Evolutionary conservation across 2,113 vertebrate species (phyloP), one percentile per base, ranked within the genome.

Genomic region (Petrocephalus zakoni): DNA sequence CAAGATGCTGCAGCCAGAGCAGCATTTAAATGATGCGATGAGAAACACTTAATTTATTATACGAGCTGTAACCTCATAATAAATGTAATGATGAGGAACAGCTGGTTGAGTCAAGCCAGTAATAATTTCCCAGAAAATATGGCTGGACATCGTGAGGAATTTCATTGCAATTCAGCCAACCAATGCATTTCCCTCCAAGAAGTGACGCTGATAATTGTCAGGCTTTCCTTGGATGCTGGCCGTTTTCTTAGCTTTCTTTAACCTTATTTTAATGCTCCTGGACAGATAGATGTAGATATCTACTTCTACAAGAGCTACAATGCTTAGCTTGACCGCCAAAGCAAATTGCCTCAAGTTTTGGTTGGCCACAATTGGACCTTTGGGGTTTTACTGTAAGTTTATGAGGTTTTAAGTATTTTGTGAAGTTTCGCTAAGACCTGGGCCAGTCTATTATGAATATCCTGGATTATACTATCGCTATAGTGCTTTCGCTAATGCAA

Each of bases 331-430:
- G 21, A 22, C 56, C 52, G 86, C 90, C n/a, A 92, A 93, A 91
- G 93, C 88, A 93, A 93, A 93, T 91, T 88, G 90, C 58, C 90
- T 72, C 89, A 58, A 90, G 88, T 94, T 95, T 94, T 90, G 56
- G 87, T 93, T 95, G 93, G 92, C 94, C 90, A 88, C 9, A n/a
- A 52, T 85, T 8, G 17, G 53, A 72, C 85, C 87, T 92, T 88
- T 90, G 90, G 92, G 89, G 88, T 89, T 90, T 92, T 88, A 81
- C 82, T n/a, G 83, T 25, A 84, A 91, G 92, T 92, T 93, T 89
- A 91, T 92, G 88, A 87, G 90, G 89, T 92, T 89, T 86, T 88
- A 91, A 90, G 87, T 91, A 56, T 93, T 92, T 91, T 88, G 90
- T 87, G 91, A 93, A 88, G 90, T 92, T 86, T 86, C 90, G 88